A percentile compares a stretch with the other conserved stretches of the same genome.
phyloP scores from a whole-genome alignment of 2,797 vertebrate genomes.

The Sebastolobus altivelis region DNA sequence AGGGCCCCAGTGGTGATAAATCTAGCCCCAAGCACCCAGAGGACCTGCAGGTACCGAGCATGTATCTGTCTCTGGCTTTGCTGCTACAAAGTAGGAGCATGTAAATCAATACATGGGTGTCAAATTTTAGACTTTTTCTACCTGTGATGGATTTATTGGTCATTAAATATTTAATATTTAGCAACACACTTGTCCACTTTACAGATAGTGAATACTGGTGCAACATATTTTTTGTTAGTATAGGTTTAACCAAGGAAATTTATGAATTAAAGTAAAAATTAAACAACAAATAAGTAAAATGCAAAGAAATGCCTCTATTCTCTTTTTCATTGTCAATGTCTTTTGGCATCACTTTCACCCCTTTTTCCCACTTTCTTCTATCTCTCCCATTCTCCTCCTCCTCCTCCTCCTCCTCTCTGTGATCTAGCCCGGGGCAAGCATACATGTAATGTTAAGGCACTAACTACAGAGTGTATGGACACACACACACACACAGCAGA shows the following conservation, averaged over 20 bases:
- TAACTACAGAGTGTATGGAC: conserved; percentile 72
- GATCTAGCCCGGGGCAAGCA: conserved; percentile 77
- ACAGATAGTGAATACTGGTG: neutral
- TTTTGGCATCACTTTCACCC: conserved; percentile 8
- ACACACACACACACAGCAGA: conserved; percentile 49
- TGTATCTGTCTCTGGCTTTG: conserved; percentile 34
- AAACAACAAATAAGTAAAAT: neutral
- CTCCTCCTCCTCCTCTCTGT: conserved; percentile 26
- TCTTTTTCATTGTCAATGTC: conserved; percentile 52
- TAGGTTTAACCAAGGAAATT: neutral
- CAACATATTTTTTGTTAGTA: neutral
- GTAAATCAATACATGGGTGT: conserved; percentile 10
- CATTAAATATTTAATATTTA: neutral
- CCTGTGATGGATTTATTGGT: neutral
- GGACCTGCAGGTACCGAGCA: conserved; percentile 60
- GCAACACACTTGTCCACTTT: neutral
- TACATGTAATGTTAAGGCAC: conserved; percentile 78
- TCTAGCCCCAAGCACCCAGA: conserved; percentile 84
- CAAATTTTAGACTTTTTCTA: neutral
- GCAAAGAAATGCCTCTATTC: neutral
- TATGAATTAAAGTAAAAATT: neutral
- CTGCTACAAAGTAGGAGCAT: conserved; percentile 21
- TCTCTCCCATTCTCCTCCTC: conserved; percentile 6
- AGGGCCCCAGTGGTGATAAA: conserved; percentile 84
- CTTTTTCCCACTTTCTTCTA: conserved; percentile 21